These are phyloP conservation scores for Malthinus flaveolus DNA, from an alignment of 2,888 invertebrate genomes.

Conservation along the genomic window DNA sequence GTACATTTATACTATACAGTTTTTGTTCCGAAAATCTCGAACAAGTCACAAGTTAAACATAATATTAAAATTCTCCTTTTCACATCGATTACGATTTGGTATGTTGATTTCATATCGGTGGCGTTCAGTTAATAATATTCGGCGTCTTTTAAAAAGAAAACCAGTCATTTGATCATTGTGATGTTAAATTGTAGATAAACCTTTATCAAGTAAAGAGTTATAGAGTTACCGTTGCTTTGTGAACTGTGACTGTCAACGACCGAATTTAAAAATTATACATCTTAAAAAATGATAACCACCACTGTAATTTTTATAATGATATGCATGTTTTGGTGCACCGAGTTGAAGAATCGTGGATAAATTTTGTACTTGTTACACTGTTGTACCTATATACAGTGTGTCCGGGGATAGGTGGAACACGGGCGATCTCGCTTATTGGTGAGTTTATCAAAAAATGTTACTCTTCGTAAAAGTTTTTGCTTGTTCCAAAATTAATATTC, in stretches of 20 bases:
- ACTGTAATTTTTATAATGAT: slow-evolving; percentile 46
- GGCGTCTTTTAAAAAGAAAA: slow-evolving; percentile 36
- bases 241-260: slow-evolving; percentile 48
- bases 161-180: slow-evolving; percentile 40
- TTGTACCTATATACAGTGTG: too few species aligned
- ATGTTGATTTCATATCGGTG: slow-evolving; percentile 39
- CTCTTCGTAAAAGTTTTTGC: too few species aligned
- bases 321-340: slow-evolving; percentile 44
- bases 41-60: slow-evolving; percentile 35
- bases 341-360: slow-evolving; percentile 40
- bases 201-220: slow-evolving; percentile 33
- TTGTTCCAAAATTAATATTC: too few species aligned
- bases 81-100: slow-evolving; percentile 47
- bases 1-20: slow-evolving; percentile 18
- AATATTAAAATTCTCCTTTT: slow-evolving; percentile 48
- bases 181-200: slow-evolving; percentile 39
- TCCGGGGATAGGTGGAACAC: too few species aligned
- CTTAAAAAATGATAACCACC: slow-evolving; percentile 31
- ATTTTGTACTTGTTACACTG: slow-evolving; percentile 12
- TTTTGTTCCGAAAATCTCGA: slow-evolving; percentile 23
- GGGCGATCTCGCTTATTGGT: too few species aligned
- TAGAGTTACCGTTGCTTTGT: slow-evolving; percentile 37
- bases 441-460: too few species aligned
- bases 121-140: slow-evolving; percentile 36
- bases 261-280: slow-evolving; percentile 46